A percentile compares a stretch with the other conserved stretches of the same genome.
Evolutionary conservation across 2,888 invertebrate species (phyloP).

Genomic region (Tetheella fluctuosa): DNA sequence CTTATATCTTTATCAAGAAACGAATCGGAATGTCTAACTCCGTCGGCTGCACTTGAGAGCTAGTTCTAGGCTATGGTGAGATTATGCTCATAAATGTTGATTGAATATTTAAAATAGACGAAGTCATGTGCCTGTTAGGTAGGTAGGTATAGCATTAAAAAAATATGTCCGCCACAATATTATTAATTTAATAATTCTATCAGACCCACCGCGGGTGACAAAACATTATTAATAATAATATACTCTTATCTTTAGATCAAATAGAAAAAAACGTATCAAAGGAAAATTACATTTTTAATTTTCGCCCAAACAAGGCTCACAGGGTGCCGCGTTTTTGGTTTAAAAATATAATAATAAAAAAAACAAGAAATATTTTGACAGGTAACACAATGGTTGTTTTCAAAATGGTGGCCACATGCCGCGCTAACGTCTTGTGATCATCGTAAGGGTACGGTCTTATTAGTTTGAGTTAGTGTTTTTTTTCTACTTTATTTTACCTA

Average conservation of each 20-base stretch:
- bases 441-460: neutral
- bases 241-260: neutral
- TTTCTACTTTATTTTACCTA: too few relatives aligned
- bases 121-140: too few relatives aligned
- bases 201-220: neutral
- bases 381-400: conserved; percentile 65
- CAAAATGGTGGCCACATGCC: conserved; percentile 65
- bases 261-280: conserved; percentile 4
- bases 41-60: too few relatives aligned
- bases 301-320: conserved; percentile 10
- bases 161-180: neutral
- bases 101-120: too few relatives aligned
- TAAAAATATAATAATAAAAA: conserved; percentile 39
- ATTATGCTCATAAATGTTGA: too few relatives aligned
- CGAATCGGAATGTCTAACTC: too few relatives aligned
- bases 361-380: conserved; percentile 76
- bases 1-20: neutral
- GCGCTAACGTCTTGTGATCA: conserved; percentile 29
- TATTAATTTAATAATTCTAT: neutral
- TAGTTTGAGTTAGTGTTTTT: conserved; percentile 1
- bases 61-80: too few relatives aligned
- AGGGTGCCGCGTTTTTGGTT: conserved; percentile 8
- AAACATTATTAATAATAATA: conserved; percentile 7
- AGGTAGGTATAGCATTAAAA: neutral
- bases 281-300: conserved; percentile 9